Evolutionary conservation across 2,888 invertebrate genomes (phyloP).

Genomic region (Allacma fusca): DNA sequence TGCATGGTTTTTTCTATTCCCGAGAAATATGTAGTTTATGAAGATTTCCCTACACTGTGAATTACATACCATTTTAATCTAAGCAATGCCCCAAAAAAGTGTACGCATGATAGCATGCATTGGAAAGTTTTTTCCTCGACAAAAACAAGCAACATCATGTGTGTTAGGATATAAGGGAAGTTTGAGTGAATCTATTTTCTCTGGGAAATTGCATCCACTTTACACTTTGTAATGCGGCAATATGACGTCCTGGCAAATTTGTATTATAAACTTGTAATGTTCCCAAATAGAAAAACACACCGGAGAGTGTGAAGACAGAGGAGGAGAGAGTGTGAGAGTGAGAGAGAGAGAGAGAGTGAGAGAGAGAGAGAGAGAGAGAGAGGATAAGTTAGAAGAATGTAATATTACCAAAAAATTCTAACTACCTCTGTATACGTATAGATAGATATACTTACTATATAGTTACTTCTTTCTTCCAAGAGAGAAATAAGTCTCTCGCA

Average conservation of each 20-base stretch:
- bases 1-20: no score
- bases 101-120: no score
- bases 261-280: conserved; percentile 21
- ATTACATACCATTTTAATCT: no score
- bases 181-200: conserved; percentile 6
- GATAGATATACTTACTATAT: background rate
- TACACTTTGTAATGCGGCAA: conserved; percentile 39
- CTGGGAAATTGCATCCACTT: conserved; percentile 46
- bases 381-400: background rate
- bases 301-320: background rate
- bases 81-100: no score
- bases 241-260: conserved; percentile 35
- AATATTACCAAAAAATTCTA: conserved; percentile 17
- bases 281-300: conserved; percentile 13
- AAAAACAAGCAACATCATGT: conserved; percentile 4
- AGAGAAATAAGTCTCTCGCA: conserved; percentile 32
- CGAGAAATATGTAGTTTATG: no score
- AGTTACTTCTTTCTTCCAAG: background rate
- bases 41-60: no score
- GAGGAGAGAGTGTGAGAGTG: background rate
- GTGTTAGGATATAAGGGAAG: background rate
- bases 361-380: conserved; percentile 4
- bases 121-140: no score
- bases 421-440: conserved; percentile 13
- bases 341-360: background rate